Percentiles rank a stretch among this genome's conserved stretches.
These are phyloP conservation scores for Symphodus melops DNA, from an alignment of 2,113 vertebrate species.

Conservation along the genomic window DNA sequence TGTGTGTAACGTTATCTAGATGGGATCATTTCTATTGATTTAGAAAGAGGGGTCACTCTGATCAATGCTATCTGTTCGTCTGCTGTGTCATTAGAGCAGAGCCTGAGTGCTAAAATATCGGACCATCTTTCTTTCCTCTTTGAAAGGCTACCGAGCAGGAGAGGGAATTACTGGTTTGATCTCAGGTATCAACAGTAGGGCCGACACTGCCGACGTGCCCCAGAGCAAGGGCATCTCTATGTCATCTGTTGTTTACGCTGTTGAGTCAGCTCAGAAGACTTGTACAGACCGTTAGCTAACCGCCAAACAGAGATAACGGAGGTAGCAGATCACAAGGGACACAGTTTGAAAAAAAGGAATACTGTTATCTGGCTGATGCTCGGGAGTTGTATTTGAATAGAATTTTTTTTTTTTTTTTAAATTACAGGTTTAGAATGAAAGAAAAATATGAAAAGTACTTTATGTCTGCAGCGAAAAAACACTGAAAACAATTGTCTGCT, in stretches of 20 bases:
- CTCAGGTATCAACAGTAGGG: slow-evolving; percentile 56
- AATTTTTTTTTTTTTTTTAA: too few species aligned
- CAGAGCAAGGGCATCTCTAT: slow-evolving; percentile 65
- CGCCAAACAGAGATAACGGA: slow-evolving; percentile 37
- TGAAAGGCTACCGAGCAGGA: slow-evolving; percentile 21
- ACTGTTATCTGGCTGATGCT: background rate
- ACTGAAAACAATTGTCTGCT: background rate
- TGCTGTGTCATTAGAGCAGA: slow-evolving; percentile 74
- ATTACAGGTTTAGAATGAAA: too few species aligned
- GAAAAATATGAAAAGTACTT: too few species aligned
- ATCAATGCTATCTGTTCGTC: slow-evolving; percentile 78
- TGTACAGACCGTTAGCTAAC: slow-evolving; percentile 27
- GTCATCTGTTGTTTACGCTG: slow-evolving; percentile 57
- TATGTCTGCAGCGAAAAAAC: background rate
- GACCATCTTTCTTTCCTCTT: slow-evolving; percentile 37
- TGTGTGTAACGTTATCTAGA: slow-evolving; percentile 78
- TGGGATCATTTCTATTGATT: slow-evolving; percentile 77
- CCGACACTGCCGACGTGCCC: slow-evolving; percentile 55
- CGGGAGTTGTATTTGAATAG: background rate
- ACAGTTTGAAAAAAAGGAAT: background rate
- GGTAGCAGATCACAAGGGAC: background rate
- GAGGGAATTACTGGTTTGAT: slow-evolving; percentile 52
- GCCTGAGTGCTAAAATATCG: slow-evolving; percentile 67
- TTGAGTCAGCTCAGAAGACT: slow-evolving; percentile 18
- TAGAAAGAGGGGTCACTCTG: slow-evolving; percentile 70